A percentile compares a stretch with the other conserved stretches of the same genome.
phyloP scores from a whole-genome alignment of 2,113 vertebrate species.

The Calypte anna region DNA sequence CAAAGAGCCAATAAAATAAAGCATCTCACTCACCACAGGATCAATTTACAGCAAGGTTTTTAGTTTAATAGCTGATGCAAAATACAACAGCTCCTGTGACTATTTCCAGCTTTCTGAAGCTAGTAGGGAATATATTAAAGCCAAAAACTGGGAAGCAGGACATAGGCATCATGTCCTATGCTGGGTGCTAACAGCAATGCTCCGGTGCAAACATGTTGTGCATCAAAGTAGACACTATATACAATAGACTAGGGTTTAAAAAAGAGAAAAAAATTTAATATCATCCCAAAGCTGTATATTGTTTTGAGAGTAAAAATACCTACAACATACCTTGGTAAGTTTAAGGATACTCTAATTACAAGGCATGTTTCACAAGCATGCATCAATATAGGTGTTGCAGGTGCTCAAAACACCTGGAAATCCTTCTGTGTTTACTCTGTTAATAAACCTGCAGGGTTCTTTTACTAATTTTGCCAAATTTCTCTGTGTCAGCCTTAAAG shows the following conservation, averaged over 20 bases:
- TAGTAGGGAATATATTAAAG: not conserved
- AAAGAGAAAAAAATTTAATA: not conserved
- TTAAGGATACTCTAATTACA: not conserved
- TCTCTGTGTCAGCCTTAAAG: not conserved
- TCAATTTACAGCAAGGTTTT: not conserved
- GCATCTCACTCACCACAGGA: not conserved
- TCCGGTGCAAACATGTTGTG: not conserved
- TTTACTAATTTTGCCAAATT: not conserved
- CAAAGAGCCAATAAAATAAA: fast-evolving
- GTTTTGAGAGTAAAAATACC: not conserved
- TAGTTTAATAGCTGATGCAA: not conserved
- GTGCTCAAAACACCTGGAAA: not conserved
- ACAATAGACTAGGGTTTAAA: not conserved
- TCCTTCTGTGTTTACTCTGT: not conserved
- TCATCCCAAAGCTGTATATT: not conserved
- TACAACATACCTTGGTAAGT: not conserved
- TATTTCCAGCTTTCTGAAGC: not conserved
- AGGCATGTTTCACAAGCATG: not conserved
- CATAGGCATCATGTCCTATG: not conserved
- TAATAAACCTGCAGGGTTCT: not conserved
- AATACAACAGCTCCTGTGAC: too few species aligned
- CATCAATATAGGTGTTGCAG: not conserved
- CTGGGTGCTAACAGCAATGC: not conserved
- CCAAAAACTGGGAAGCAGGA: not conserved
- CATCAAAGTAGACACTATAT: not conserved